Base-by-base conservation (phyloP, 1,140 invertebrate genomes). In the Cydia strobilella region DNA sequence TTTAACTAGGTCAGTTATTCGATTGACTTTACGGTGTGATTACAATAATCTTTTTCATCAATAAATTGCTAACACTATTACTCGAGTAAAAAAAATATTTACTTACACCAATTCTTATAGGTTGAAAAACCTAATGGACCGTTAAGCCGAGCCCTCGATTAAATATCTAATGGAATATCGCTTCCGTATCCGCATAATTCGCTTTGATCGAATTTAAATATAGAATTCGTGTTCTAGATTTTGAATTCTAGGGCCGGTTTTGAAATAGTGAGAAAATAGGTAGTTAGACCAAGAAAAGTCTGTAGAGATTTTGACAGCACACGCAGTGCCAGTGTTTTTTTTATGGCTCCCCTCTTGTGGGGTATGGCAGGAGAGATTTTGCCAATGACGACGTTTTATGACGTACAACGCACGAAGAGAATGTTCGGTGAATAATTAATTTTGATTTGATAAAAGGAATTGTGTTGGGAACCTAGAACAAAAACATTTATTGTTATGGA, bases 101-200 rank as follows among this genome's bases (percentile, higher is more conserved):
- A 72, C 42, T 23, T 72, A 72, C 42, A 48, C 18, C 71, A 48
- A 39, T 69, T 69, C 18, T 35, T 35, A n/a, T n/a, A 20, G 65
- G 65, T 20, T 39, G 18, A 69, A 79, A 80, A 75, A 77, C 42
- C 76, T 80, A 79, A 82, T 77, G 77, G 76, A 54, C 73, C 59
- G 79, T 79, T 81, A 80, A 73, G 73, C 74, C 75, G 77, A 79
- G 73, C 76, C 79, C 78, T 77, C 79, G 78, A 84, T 84, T 81
- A 81, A 82, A 75, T 78, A 82, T 82, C 78, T 79, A 78, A 75
- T 75, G 77, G 73, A 62, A 54, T 75, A 72, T 76, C 72, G 78
- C 77, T 82, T 82, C 80, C 80, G 79, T 77, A 77, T 82, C 75
- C 77, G 75, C 69, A 69, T 71, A 51, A 69, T 48, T 75, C 66